phyloP scores from a whole-genome alignment of 1,140 invertebrate genomes.

The Lepeophtheirus salmonis region DNA sequence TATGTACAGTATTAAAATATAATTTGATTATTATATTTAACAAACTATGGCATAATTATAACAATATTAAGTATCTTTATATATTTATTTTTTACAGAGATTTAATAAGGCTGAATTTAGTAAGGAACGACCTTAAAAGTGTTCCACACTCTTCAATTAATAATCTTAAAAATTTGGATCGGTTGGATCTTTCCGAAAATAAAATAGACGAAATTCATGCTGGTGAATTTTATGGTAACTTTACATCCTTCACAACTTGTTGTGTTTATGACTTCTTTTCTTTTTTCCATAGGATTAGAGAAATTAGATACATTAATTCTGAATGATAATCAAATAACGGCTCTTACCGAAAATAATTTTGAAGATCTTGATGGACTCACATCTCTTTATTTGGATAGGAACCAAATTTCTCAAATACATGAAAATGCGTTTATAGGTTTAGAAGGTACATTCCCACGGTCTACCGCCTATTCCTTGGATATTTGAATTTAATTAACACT shows the following conservation, averaged over 20 bases:
- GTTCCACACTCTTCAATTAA: slow-evolving; percentile 56
- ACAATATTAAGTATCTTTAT: no score
- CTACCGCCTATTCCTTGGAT: slow-evolving; percentile 23
- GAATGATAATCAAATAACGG: slow-evolving; percentile 57
- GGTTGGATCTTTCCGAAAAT: slow-evolving; percentile 58
- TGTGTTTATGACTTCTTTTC: no score
- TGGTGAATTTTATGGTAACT: slow-evolving; percentile 59
- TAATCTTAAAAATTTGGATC: slow-evolving; percentile 53
- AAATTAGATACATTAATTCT: slow-evolving; percentile 39
- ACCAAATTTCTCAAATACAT: slow-evolving; percentile 58
- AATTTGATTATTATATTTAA: no score
- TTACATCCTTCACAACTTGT: no score
- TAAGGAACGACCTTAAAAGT: slow-evolving; percentile 53
- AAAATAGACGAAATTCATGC: slow-evolving; percentile 48
- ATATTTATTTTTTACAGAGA: slow-evolving; percentile 28
- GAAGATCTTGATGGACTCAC: slow-evolving; percentile 54
- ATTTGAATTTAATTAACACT: slow-evolving; percentile 25
- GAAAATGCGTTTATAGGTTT: slow-evolving; percentile 70
- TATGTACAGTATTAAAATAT: no score
- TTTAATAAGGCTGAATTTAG: slow-evolving; percentile 60
- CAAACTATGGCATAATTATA: no score
- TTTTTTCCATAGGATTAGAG: slow-evolving; percentile 30
- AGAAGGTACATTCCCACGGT: slow-evolving; percentile 23
- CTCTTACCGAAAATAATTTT: slow-evolving; percentile 66
- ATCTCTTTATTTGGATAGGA: slow-evolving; percentile 52